Base-by-base conservation (phyloP, 2,797 vertebrate species). In the Siniperca obscura region DNA sequence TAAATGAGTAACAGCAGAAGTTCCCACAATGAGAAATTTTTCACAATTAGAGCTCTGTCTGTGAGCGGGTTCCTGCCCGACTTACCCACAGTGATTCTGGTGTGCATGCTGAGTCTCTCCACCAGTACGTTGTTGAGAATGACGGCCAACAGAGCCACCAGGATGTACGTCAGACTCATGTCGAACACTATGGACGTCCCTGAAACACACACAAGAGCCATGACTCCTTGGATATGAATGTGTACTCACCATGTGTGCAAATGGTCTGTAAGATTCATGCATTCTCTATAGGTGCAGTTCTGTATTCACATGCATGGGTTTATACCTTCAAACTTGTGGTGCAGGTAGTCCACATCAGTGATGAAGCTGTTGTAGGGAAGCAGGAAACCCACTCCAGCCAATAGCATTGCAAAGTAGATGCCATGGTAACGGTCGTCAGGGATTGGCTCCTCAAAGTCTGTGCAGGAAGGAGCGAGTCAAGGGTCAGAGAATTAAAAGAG, bases 351-450 rank as follows among this genome's bases (percentile, higher is more conserved):
- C 75, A 99, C 98, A 0, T 98, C 98, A 0, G 98, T 99, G 91
- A 99, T 99, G 83, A 99, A 99, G 80, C 98, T 99, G 94, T 99
- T 99, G 95, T 99, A 99, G 0, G 98, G 98, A 86, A 99, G 96
- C 81, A 99, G 96, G 92, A 99, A 99, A 46, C 98, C 98, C 64
- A 99, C 98, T 4, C 98, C 98, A 0, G 98, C 98, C 92, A 99
- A 94, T 71, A 99, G 93, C 98, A 99, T 99, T 2, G 98, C 98
- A 57, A 99, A 99, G 87, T 99, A 99, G 92, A 99, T 98, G 81
- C 97, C 97, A 81, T 98, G 98, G 94, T 98, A 99, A 86, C 96
- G 96, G 92, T 99, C 98, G 6, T 97, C 96, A 1, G 98, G 98
- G 67, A 96, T 95, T 0, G 96, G 96, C 70, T 97, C 97, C 89